Base-by-base conservation (phyloP, 2,797 vertebrate genomes). In the Geotrypetes seraphini region DNA sequence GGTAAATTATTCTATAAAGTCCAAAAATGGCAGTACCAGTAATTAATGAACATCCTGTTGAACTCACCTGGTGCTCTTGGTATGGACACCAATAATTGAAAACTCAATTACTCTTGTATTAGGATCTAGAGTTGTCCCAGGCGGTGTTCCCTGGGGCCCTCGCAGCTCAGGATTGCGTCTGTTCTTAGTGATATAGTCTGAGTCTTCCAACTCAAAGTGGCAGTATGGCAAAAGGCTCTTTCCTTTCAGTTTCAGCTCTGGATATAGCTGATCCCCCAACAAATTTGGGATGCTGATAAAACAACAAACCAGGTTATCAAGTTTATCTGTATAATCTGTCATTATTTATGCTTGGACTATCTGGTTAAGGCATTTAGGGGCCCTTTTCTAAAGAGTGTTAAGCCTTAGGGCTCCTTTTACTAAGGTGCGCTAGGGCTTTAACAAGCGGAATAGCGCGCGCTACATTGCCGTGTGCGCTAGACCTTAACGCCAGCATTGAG, bases 281-380 rank as follows among this genome's bases (percentile, higher is more conserved):
- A 92, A 50, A 63, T 95, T 92, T 8, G 80, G 71, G 35, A 95
- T 82, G 25, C 91, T 98, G 56, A 27, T 33, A 53, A 27, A 33
- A 31, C 31, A 34, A 2, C 19, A 13, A 16, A 7, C 10, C 10
- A 2, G 7, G 3, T 33, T 9, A 38, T 19, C n/a, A 9, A 9
- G n/a, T 12, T 12, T 10, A 28, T 7, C 43, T 10, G 37, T 21
- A 4, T 3, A 36, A 22, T 12, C 28, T 33, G 16, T 43, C 22
- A 24, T 9, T 14, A 8, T 8, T 8, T 8, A 8, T n/a, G n/a
- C n/a, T n/a, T n/a, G n/a, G n/a, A n/a, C n/a, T n/a, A n/a, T n/a
- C n/a, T n/a, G n/a, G n/a, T n/a, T n/a, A n/a, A n/a, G n/a, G n/a
- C n/a, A n/a, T n/a, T n/a, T n/a, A n/a, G n/a, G n/a, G n/a, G n/a